Conservation (phyloP, 2,888 invertebrate genomes). For the Cosmopolites sordidus region DNA sequence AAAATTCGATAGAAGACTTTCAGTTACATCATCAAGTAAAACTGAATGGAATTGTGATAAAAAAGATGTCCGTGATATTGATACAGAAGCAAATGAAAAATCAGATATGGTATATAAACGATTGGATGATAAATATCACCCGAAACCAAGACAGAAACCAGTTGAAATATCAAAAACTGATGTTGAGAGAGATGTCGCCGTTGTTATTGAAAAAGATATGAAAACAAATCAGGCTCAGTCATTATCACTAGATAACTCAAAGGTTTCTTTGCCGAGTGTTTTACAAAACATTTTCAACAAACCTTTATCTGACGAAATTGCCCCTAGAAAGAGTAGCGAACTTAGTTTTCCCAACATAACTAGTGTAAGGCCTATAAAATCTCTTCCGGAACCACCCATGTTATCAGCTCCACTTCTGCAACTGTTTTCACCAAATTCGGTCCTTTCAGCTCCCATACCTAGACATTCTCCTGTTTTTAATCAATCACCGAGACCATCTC, state of each 20-base stretch:
- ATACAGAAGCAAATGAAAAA: too few species aligned
- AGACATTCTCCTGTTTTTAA: conserved; percentile 1
- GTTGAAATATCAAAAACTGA: conserved; percentile 33
- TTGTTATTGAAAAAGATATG: conserved; percentile 35
- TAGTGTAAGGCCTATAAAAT: conserved; percentile 2
- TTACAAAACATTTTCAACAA: conserved; percentile 21
- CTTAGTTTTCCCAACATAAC: conserved; percentile 3
- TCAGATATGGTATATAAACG: conserved; percentile 31
- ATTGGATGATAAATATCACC: conserved; percentile 50
- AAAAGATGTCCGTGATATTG: conserved; percentile 2
- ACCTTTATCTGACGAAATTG: conserved; percentile 8
- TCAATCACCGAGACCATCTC: not conserved
- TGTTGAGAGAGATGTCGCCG: conserved; percentile 39
- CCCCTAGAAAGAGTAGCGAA: too few species aligned
- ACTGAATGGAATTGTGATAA: not conserved
- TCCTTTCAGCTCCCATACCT: conserved; percentile 14
- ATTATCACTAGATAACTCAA: not conserved
- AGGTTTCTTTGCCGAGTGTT: conserved; percentile 16
- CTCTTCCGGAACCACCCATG: conserved; percentile 13
- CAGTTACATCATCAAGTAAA: not conserved
- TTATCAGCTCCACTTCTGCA: conserved; percentile 9
- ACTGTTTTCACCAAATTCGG: conserved; percentile 9
- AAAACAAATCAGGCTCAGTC: conserved; percentile 27
- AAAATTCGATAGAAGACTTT: conserved; percentile 23
- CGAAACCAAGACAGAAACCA: conserved; percentile 42